Evolutionary conservation across 2,113 vertebrate genomes (phyloP), one percentile per base, ranked within the genome.

Genomic region (Percina caprodes): DNA sequence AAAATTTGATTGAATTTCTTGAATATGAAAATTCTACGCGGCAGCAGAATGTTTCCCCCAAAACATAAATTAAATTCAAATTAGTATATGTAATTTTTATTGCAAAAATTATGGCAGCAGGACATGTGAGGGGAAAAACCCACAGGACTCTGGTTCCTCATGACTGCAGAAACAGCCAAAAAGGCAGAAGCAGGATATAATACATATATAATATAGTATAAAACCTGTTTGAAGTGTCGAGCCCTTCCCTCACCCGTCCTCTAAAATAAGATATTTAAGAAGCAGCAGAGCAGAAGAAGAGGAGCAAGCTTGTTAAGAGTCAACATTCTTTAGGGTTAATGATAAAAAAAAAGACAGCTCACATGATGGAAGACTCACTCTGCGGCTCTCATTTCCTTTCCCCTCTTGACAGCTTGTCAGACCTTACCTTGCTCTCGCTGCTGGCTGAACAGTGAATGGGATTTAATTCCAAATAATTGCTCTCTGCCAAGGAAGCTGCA

Each of bases 381-480:
- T 48, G 73, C 66, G 33, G 61, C 69, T 69, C 69, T 24, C 26
- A 56, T 59, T 7, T 60, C 74, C 52, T 23, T 35, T 48, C 51
- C 74, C 68, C 62, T 7, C 46, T 5, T 74, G 83, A 88, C 81
- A 77, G 81, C 78, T 49, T 77, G 86, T 82, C 86, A 88, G 84
- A 55, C 69, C 56, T 9, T 10, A 81, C 89, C 72, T 83, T 83
- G 72, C 63, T 74, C 73, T 60, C 4, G 69, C 73, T 75, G 65
- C 69, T 49, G 78, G 84, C 84, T 75, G 65, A 80, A 80, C 69
- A 66, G 21, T 7, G 60, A 68, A 74, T 5, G 62, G 60, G 79
- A 77, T 86, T 82, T 84, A 80, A 86, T 84, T 80, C 75, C 65
- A 70, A 69, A 77, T 88, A 86, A 90, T 85, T 82, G 84, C 79